Percentiles rank a stretch among this genome's conserved stretches.
Evolutionary conservation across 2,888 invertebrate genomes (phyloP).

Genomic region (Sinelater perroti): DNA sequence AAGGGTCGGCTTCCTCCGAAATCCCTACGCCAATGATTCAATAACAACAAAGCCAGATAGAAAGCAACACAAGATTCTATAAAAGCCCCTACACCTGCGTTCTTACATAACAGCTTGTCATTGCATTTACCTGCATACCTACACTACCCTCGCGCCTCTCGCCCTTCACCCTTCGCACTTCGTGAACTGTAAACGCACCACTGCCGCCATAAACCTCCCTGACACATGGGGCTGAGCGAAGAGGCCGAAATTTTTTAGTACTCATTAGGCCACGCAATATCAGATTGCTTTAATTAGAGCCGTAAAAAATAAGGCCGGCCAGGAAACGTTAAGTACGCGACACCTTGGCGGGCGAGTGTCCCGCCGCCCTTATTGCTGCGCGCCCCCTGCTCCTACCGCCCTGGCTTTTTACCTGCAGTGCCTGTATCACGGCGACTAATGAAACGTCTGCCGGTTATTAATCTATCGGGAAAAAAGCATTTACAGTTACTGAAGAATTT

Average conservation of each 20-base stretch:
- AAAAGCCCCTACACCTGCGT: constrained; percentile 34
- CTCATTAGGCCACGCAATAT: constrained; percentile 24
- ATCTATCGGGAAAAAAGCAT: constrained; percentile 51
- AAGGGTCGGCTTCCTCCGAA: too few relatives aligned
- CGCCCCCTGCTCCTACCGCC: constrained; percentile 3
- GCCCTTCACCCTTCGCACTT: constrained; percentile 34
- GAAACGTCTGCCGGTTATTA: constrained; percentile 53
- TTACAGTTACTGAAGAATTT: constrained; percentile 46
- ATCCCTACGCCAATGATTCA: constrained; percentile 24
- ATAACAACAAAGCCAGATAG: constrained; percentile 30
- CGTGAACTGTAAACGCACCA: constrained; percentile 22
- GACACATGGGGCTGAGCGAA: constrained; percentile 3
- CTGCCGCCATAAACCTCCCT: background rate
- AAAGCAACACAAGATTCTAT: constrained; percentile 29
- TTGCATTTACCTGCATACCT: constrained; percentile 57
- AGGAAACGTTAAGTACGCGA: constrained; percentile 8
- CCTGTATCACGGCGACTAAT: constrained; percentile 48
- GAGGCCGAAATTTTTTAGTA: constrained; percentile 20
- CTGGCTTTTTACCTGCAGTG: constrained; percentile 22
- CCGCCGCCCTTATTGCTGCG: constrained; percentile 7
- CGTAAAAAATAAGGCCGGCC: constrained; percentile 15
- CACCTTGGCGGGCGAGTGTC: background rate
- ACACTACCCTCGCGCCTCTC: constrained; percentile 37
- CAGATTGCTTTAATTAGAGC: constrained; percentile 15
- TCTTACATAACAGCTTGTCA: constrained; percentile 54